Base-by-base conservation (phyloP, 2,888 invertebrate species). In the Drosophila kanekoi region DNA sequence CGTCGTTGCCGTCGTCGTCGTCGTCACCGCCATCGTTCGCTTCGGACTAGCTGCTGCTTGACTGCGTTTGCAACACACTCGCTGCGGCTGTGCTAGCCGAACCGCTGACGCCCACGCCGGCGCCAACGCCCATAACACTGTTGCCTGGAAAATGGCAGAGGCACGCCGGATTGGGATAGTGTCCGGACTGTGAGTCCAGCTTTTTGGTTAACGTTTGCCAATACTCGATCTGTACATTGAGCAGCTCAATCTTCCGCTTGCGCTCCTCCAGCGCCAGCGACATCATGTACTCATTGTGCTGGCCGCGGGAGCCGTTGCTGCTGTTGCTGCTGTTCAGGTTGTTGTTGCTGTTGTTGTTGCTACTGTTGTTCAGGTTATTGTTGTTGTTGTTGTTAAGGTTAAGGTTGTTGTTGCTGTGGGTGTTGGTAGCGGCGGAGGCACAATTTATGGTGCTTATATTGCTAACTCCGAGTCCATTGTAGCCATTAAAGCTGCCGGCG, bases 191-290 rank as follows among this genome's bases (percentile, higher is more conserved):
- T 16, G 89, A 61, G 66, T 92, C 91, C 8, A 92, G 56, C 66
- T 92, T 92, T 61, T 90, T 90, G 35, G 92, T 92, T 40, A 92
- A 71, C 11, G 91, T 91, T 47, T 91, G 91, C 92, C 92, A 92
- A 56, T 92, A 92, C 20, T 92, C 91, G 35, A 92, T 92, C 82
- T 92, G 92, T 58, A 89, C 92, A 70, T 92, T 91, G 3, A 92
- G 44, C 56, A 92, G 75, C 45, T 92, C 92, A 32, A 92, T 92
- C 70, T 92, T 92, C 0, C 90, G 82, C 63, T 90, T 91, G 6
- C 92, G 88, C 79, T 92, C 92, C 79, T 92, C 92, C 58, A 92
- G 81, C 9, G 91, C 91, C 77, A 92, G 68, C 35, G 89, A 77
- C 69, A 91, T 82, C 54, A 92, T 87, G 35, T 90, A 90, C 57